These are phyloP conservation scores for Bombus pascuorum DNA, from an alignment of 1,140 invertebrate genomes.

Conservation along the genomic window DNA sequence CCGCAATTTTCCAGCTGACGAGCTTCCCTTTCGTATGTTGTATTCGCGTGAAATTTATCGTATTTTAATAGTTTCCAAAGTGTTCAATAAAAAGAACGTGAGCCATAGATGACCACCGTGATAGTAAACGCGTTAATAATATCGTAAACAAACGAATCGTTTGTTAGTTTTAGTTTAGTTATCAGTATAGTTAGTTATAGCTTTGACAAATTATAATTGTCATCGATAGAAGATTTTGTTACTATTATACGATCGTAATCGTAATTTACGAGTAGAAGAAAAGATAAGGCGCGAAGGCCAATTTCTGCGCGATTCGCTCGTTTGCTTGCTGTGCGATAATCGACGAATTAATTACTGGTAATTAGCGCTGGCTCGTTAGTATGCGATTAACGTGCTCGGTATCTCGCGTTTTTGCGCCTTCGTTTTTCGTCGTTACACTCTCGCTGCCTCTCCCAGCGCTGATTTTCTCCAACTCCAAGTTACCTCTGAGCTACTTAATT, in stretches of 20 bases:
- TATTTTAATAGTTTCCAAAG: too few species aligned
- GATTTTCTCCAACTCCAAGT: conserved; percentile 22
- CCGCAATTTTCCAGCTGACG: too few species aligned
- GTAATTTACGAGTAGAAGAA: neutral
- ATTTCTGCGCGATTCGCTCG: conserved; percentile 12
- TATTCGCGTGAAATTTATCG: too few species aligned
- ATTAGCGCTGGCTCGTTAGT: conserved; percentile 41
- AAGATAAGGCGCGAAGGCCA: neutral
- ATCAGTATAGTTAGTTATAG: too few species aligned
- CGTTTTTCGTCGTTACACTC: neutral
- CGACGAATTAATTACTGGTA: conserved; percentile 40
- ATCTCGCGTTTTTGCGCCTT: conserved; percentile 2
- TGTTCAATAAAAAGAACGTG: too few species aligned
- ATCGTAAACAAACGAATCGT: too few species aligned
- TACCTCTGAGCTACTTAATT: neutral
- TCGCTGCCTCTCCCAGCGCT: neutral
- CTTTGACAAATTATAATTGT: neutral
- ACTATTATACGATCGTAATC: neutral
- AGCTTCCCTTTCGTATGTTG: too few species aligned
- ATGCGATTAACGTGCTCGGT: conserved; percentile 28
- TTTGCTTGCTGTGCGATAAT: conserved; percentile 28
- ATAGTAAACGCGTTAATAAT: too few species aligned
- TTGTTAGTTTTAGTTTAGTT: too few species aligned
- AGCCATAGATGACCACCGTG: too few species aligned
- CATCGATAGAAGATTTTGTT: neutral